Conservation (phyloP, 2,888 invertebrate genomes). For the Leptopilina myrica region DNA sequence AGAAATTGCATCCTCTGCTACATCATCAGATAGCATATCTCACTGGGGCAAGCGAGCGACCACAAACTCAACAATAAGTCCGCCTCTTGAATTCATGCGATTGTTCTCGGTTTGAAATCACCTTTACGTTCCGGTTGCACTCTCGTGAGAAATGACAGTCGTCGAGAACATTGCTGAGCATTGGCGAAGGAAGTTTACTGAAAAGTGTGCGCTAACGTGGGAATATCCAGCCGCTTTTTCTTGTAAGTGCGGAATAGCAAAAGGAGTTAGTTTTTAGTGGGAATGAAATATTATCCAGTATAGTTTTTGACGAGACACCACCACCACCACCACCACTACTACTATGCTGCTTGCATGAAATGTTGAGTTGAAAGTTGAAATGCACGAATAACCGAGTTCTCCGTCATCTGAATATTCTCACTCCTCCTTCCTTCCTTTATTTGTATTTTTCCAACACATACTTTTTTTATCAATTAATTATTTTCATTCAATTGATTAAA, state of each 20-base stretch:
- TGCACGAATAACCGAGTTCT: slow-evolving; percentile 11
- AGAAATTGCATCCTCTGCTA: slow-evolving; percentile 12
- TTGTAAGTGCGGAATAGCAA: slow-evolving; percentile 57
- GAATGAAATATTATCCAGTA: slow-evolving; percentile 19
- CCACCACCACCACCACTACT: no score
- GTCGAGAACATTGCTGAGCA: slow-evolving; percentile 30
- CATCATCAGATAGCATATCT: background rate
- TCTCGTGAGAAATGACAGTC: slow-evolving; percentile 31
- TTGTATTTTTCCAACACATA: no score
- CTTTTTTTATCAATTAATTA: no score
- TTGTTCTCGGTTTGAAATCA: slow-evolving; percentile 12
- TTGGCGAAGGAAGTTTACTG: slow-evolving; percentile 27
- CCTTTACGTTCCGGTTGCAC: slow-evolving; percentile 22
- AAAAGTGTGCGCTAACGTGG: slow-evolving; percentile 53
- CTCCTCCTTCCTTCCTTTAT: no score
- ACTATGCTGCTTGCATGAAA: slow-evolving; percentile 8
- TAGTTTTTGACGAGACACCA: slow-evolving; percentile 21
- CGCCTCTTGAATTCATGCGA: background rate
- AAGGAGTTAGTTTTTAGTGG: slow-evolving; percentile 11
- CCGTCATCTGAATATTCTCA: slow-evolving; percentile 1
- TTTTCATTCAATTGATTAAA: no score
- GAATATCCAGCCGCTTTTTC: slow-evolving; percentile 60
- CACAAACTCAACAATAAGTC: slow-evolving; percentile 10
- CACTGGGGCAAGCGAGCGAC: background rate
- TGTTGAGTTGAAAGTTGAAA: slow-evolving; percentile 4